phyloP scores from a whole-genome alignment of 1,140 invertebrate species.

The Rhagoletis zephyria region DNA sequence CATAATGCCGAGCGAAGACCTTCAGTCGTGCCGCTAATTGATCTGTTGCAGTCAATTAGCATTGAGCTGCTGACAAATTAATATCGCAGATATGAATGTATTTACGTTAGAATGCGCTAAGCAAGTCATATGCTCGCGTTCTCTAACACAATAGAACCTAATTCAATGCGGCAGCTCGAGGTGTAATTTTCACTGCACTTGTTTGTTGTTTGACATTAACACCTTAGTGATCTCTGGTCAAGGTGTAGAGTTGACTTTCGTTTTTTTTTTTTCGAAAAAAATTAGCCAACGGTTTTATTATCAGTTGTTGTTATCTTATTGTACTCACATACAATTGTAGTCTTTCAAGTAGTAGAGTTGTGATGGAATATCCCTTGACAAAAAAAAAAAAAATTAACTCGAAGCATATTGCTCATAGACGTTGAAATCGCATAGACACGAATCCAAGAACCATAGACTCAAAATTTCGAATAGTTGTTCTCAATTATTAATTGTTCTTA shows the following conservation, averaged over 20 bases:
- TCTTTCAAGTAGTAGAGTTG: too few species aligned
- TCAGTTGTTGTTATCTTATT: background rate
- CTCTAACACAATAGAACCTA: slow-evolving; percentile 1
- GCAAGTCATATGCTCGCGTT: background rate
- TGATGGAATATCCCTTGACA: too few species aligned
- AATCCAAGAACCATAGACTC: too few species aligned
- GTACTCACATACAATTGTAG: too few species aligned
- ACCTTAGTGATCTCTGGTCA: background rate
- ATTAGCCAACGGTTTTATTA: too few species aligned
- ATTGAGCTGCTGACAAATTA: slow-evolving; percentile 34
- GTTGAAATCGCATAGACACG: too few species aligned
- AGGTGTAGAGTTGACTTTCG: too few species aligned
- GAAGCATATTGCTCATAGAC: too few species aligned
- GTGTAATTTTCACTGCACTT: slow-evolving; percentile 29
- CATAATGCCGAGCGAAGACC: background rate
- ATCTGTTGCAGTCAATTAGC: slow-evolving; percentile 43
- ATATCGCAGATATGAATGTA: background rate
- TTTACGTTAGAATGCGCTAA: background rate
- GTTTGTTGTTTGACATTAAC: background rate
- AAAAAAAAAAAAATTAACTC: too few species aligned
- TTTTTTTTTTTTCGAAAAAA: too few species aligned
- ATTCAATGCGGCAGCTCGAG: slow-evolving; percentile 16
- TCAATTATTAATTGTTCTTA: too few species aligned
- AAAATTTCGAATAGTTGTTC: too few species aligned
- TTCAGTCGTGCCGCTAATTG: slow-evolving; percentile 19